Conservation (phyloP, 2,797 vertebrate species). For the Microctenopoma stevenorrisi region DNA sequence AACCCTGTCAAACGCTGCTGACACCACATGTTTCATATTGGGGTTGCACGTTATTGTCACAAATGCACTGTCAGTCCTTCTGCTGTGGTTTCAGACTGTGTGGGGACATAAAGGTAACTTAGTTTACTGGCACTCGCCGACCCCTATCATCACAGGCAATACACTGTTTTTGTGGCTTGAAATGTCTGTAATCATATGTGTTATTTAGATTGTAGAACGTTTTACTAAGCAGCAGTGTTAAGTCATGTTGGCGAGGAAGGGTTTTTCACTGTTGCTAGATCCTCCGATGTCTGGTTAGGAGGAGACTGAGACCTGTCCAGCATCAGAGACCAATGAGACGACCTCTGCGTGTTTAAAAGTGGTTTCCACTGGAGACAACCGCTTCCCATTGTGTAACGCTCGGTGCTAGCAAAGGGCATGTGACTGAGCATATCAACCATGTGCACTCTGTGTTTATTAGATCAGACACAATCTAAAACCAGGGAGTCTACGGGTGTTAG, state of each 20-base stretch:
- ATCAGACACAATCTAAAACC: constrained; percentile 61
- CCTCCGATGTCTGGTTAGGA: constrained; percentile 36
- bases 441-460: constrained; percentile 64
- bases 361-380: constrained; percentile 16
- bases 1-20: constrained; percentile 39
- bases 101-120: constrained; percentile 21
- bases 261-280: neutral
- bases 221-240: constrained; percentile 3
- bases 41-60: constrained; percentile 61
- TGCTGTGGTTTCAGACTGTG: constrained; percentile 44
- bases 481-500: constrained; percentile 25
- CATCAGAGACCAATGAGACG: constrained; percentile 1
- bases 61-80: constrained; percentile 29
- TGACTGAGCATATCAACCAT: constrained; percentile 61
- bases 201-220: constrained; percentile 13
- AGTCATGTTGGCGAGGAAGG: constrained; percentile 5
- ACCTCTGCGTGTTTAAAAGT: constrained; percentile 8
- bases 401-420: constrained; percentile 55
- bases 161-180: constrained; percentile 7
- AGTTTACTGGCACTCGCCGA: constrained; percentile 2
- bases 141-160: constrained; percentile 21
- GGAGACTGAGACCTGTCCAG: neutral
- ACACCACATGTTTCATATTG: constrained; percentile 65
- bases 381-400: constrained; percentile 24
- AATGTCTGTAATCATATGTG: constrained; percentile 12